phyloP scores from a whole-genome alignment of 2,797 vertebrate genomes.

The Sphaeramia orbicularis region DNA sequence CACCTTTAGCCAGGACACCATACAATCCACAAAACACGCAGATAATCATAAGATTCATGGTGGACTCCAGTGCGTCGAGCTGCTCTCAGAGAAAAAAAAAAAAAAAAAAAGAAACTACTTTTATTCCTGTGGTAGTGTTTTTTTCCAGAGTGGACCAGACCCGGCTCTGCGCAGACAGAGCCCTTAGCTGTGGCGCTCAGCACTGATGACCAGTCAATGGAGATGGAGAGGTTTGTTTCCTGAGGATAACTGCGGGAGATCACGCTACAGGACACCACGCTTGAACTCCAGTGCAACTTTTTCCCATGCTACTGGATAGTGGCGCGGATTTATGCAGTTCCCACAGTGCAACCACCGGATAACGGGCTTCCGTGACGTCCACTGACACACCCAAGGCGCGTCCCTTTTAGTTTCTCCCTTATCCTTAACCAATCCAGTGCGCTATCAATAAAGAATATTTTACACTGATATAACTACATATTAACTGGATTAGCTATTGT shows the following conservation, averaged over 20 bases:
- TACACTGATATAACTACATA: not conserved
- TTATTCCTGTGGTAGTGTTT: slow-evolving; percentile 60
- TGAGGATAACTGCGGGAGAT: slow-evolving; percentile 67
- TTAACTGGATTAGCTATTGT: too few relatives aligned
- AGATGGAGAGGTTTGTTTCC: slow-evolving; percentile 45
- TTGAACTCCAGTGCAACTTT: slow-evolving; percentile 76
- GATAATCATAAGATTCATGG: slow-evolving; percentile 80
- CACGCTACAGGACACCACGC: slow-evolving; percentile 68
- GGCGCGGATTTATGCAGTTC: slow-evolving; percentile 83
- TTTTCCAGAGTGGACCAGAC: slow-evolving; percentile 20
- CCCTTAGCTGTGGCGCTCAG: slow-evolving; percentile 45
- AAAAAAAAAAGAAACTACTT: slow-evolving; percentile 21
- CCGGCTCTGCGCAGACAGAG: slow-evolving; percentile 16
- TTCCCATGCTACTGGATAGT: slow-evolving; percentile 71
- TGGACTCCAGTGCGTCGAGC: slow-evolving; percentile 54
- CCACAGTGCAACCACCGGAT: slow-evolving; percentile 78
- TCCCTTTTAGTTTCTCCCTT: slow-evolving; percentile 12
- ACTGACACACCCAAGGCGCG: slow-evolving; percentile 72
- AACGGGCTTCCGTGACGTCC: slow-evolving; percentile 76
- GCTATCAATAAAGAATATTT: not conserved
- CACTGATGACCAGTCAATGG: slow-evolving; percentile 34
- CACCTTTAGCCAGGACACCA: slow-evolving; percentile 81
- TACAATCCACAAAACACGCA: slow-evolving; percentile 85
- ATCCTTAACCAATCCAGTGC: slow-evolving; percentile 6
- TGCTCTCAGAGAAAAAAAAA: slow-evolving; percentile 32